A percentile compares a stretch with the other conserved stretches of the same genome.
These are phyloP conservation scores for Phylloscopus collybita DNA, from an alignment of 2,797 vertebrate genomes.

Conservation along the genomic window DNA sequence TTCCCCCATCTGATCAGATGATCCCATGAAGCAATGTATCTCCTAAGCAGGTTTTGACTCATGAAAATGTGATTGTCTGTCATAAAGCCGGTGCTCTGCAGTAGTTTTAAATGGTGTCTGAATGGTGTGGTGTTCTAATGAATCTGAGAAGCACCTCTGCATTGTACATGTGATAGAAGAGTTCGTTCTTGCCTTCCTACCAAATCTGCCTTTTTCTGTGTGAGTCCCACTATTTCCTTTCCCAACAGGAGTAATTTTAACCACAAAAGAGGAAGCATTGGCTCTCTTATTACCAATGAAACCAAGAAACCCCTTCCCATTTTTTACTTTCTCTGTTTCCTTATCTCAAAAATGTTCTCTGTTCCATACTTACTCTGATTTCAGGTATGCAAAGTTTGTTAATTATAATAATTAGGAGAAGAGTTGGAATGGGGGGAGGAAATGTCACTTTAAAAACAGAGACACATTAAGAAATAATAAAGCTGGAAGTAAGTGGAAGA, in stretches of 20 bases:
- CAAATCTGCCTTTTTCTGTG: not conserved
- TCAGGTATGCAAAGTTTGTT: not conserved
- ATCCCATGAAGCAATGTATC: conserved; percentile 78
- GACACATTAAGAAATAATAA: not conserved
- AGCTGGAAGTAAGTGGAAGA: not conserved
- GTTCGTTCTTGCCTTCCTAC: not conserved
- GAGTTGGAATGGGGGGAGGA: not conserved
- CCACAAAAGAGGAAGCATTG: not conserved
- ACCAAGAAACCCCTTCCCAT: not conserved
- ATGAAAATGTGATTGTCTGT: not conserved
- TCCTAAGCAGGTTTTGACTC: not conserved
- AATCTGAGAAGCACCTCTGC: not conserved
- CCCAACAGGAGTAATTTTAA: not conserved
- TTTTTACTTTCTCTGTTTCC: not conserved
- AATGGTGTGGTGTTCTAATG: not conserved
- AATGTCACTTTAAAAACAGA: not conserved
- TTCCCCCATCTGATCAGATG: conserved; percentile 81
- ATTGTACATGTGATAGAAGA: not conserved
- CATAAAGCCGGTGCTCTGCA: not conserved
- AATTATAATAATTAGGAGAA: not conserved
- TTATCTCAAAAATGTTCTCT: not conserved
- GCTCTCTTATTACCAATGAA: not conserved
- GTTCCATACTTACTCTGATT: not conserved
- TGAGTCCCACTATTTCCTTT: not conserved
- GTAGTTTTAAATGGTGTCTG: not conserved